A percentile compares a stretch with the other conserved stretches of the same genome.
These are phyloP conservation scores for Sphecodes monilicornis DNA, from an alignment of 2,888 invertebrate species.

Conservation along the genomic window DNA sequence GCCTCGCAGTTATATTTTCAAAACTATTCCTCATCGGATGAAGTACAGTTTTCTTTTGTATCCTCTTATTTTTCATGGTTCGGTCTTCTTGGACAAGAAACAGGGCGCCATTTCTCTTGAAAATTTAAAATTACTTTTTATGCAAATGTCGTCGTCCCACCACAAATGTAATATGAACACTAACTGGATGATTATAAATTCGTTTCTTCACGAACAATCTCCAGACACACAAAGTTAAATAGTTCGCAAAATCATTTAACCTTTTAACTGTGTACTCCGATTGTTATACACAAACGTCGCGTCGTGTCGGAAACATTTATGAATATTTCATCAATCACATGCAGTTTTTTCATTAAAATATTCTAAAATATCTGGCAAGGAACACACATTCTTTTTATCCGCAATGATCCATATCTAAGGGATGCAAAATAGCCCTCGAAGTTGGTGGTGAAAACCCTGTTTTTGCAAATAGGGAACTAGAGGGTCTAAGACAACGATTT, in stretches of 20 bases:
- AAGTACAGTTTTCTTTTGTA: neutral
- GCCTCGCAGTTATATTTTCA: neutral
- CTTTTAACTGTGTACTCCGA: neutral
- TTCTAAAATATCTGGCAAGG: too few species aligned
- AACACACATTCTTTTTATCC: too few species aligned
- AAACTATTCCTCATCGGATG: neutral
- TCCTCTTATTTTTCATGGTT: neutral
- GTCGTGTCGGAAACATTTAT: too few species aligned
- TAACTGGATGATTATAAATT: neutral
- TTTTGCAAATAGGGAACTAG: too few species aligned
- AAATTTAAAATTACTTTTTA: conserved; percentile 1
- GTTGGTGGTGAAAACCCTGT: too few species aligned
- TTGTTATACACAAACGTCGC: neutral
- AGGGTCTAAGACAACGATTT: too few species aligned
- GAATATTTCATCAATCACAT: neutral
- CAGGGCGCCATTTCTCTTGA: neutral
- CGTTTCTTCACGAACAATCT: neutral
- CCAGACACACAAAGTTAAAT: neutral
- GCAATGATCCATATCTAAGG: too few species aligned
- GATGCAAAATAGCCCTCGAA: too few species aligned
- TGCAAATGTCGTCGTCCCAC: neutral
- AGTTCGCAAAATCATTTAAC: too few species aligned
- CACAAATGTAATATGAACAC: neutral
- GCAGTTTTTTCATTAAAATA: too few species aligned
- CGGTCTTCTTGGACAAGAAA: neutral